phyloP scores from a whole-genome alignment of 2,888 invertebrate genomes.

The Xestoiulus laeticollis region DNA sequence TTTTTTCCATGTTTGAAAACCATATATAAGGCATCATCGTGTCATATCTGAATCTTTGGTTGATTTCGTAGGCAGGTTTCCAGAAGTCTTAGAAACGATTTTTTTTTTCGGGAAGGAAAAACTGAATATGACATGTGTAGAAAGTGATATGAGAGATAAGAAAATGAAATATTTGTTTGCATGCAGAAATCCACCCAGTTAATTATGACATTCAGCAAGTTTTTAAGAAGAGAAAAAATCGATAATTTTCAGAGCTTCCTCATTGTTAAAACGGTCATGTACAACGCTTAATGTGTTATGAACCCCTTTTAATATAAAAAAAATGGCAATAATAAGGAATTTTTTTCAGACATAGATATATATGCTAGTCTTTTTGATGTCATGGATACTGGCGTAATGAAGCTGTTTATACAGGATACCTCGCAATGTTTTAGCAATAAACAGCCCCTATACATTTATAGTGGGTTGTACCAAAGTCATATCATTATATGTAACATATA shows the following conservation, averaged over 20 bases:
- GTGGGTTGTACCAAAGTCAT: not conserved
- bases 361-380: not conserved
- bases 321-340: conserved; percentile 6
- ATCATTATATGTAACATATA: too few relatives aligned
- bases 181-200: not conserved
- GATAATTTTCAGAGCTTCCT: conserved; percentile 38
- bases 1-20: not conserved
- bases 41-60: not conserved
- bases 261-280: conserved; percentile 43
- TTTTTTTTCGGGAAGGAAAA: not conserved
- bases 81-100: not conserved
- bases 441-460: too few relatives aligned
- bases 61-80: not conserved
- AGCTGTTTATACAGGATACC: not conserved
- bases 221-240: conserved; percentile 38
- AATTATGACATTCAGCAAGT: conserved; percentile 39
- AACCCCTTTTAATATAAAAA: not conserved
- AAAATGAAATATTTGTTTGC: conserved; percentile 35
- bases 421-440: not conserved
- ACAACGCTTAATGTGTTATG: conserved; percentile 43
- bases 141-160: conserved; percentile 30
- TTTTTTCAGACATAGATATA: not conserved
- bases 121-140: not conserved
- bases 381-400: not conserved
- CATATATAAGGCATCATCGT: not conserved